A percentile compares a stretch with the other conserved stretches of the same genome.
Conservation (phyloP, 1,140 invertebrate genomes). For the Hycleus cichorii region DNA sequence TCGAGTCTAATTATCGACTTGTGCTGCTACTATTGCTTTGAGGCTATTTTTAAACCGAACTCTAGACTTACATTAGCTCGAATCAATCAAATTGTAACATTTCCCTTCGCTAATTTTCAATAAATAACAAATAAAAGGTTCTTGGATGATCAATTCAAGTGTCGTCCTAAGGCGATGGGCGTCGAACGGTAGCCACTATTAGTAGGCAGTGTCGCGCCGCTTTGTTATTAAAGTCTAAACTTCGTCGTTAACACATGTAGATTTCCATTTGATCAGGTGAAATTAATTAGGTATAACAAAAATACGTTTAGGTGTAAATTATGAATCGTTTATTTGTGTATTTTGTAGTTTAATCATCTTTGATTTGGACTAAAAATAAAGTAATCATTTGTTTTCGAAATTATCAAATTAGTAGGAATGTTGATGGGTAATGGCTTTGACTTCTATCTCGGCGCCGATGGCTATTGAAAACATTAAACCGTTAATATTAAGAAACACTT, state of each 20-base stretch:
- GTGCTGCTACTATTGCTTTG: conserved; percentile 1
- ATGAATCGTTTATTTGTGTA: no score
- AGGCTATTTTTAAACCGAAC: conserved; percentile 11
- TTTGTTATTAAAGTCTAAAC: conserved; percentile 13
- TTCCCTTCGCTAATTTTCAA: background rate
- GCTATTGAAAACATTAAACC: conserved; percentile 12
- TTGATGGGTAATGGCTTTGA: background rate
- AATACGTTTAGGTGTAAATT: no score
- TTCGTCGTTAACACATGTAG: conserved; percentile 9
- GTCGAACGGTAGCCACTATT: conserved; percentile 14
- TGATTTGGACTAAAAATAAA: no score
- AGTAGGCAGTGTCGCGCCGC: conserved; percentile 14
- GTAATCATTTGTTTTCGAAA: no score
- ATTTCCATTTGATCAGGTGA: background rate
- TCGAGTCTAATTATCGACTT: conserved; percentile 7
- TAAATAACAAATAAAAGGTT: no score
- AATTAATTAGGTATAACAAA: no score
- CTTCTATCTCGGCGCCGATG: conserved; percentile 9
- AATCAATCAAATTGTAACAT: conserved; percentile 4
- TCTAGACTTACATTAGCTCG: conserved; percentile 16
- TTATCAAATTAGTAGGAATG: no score
- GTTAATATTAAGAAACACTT: conserved; percentile 9
- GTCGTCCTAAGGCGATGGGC: conserved; percentile 10
- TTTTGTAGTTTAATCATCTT: no score
- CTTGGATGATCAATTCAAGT: conserved; percentile 3